These are phyloP conservation scores for Scopus umbretta DNA, from an alignment of 2,113 vertebrate species.

Conservation along the genomic window DNA sequence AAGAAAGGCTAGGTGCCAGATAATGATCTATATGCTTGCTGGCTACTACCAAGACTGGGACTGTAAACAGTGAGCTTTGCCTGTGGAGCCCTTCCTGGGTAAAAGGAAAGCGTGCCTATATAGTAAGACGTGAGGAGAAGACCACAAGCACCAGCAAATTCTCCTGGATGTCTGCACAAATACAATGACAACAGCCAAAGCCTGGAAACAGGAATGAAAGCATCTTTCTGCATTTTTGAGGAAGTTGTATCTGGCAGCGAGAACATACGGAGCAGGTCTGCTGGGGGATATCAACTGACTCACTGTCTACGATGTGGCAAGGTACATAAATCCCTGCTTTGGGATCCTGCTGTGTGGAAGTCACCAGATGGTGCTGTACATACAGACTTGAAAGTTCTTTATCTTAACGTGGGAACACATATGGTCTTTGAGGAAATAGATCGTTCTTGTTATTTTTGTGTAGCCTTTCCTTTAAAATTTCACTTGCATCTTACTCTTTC, in stretches of 20 bases:
- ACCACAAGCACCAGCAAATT: background rate
- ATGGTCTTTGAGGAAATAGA: background rate
- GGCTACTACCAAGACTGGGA: background rate
- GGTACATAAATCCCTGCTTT: background rate
- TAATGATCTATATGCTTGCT: background rate
- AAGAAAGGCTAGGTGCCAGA: background rate
- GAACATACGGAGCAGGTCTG: background rate
- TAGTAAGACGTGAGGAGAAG: background rate
- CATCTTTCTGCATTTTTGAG: background rate
- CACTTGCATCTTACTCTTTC: background rate
- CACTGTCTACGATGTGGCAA: background rate
- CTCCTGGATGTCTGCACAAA: background rate
- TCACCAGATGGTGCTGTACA: slow-evolving; percentile 48
- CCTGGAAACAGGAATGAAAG: background rate
- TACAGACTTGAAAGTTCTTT: background rate
- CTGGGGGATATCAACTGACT: background rate
- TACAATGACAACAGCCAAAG: background rate
- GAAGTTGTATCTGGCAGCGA: background rate
- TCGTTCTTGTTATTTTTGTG: background rate
- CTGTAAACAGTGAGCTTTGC: background rate
- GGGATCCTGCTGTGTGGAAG: slow-evolving; percentile 9
- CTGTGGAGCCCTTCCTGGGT: background rate
- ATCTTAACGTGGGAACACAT: background rate
- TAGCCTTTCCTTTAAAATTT: background rate
- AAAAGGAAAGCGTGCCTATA: background rate